Conservation (phyloP, 2,888 invertebrate species). For the Pachliopta kotzebuea region DNA sequence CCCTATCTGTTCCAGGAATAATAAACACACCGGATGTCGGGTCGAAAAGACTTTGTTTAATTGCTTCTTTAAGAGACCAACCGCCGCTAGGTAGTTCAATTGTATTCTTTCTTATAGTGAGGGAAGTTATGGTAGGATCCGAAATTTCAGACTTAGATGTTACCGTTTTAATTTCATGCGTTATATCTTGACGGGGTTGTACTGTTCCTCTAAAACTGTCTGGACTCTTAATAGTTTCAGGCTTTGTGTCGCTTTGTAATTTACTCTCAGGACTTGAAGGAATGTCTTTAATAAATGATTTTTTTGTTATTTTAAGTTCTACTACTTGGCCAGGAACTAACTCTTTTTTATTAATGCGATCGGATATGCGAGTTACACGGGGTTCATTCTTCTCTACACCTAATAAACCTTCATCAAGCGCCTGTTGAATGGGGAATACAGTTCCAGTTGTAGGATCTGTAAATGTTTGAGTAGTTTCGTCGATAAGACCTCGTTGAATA, state of each 20-base stretch:
- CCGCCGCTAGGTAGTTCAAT: conserved; percentile 91
- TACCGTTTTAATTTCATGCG: conserved; percentile 61
- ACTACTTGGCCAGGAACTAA: conserved; percentile 72
- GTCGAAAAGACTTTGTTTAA: conserved; percentile 90
- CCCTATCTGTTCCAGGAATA: conserved; percentile 92
- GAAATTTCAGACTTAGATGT: conserved; percentile 65
- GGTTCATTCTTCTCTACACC: conserved; percentile 81
- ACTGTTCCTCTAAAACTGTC: conserved; percentile 60
- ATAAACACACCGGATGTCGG: conserved; percentile 90
- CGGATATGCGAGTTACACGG: conserved; percentile 63
- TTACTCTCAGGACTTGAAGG: conserved; percentile 72
- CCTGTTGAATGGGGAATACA: conserved; percentile 87
- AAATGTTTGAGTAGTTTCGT: conserved; percentile 88
- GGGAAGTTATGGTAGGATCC: conserved; percentile 72
- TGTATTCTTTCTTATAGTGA: conserved; percentile 83
- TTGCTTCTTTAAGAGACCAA: conserved; percentile 91
- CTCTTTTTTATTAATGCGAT: conserved; percentile 60
- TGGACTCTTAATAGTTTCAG: conserved; percentile 81
- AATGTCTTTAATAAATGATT: conserved; percentile 72
- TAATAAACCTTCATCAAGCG: conserved; percentile 86
- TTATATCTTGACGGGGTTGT: conserved; percentile 47
- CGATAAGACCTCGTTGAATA: conserved; percentile 87
- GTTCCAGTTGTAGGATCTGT: conserved; percentile 87
- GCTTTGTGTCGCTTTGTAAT: conserved; percentile 72
- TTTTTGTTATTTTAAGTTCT: conserved; percentile 76